Conservation (phyloP, 2,888 invertebrate species). For the Stenoptilia bipunctidactyla region DNA sequence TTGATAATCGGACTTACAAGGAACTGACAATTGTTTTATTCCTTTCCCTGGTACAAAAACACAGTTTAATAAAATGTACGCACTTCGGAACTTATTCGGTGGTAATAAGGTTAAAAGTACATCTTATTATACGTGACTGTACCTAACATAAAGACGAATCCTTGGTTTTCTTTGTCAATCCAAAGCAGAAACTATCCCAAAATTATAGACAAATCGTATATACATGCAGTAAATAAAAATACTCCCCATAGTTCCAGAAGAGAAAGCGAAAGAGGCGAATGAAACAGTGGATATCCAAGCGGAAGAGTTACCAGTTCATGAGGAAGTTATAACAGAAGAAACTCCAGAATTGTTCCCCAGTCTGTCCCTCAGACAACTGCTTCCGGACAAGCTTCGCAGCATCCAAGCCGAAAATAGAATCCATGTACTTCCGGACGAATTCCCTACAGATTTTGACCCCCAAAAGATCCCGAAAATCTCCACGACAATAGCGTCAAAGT, state of each 20-base stretch:
- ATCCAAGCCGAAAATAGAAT: slow-evolving; percentile 41
- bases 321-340: slow-evolving; percentile 23
- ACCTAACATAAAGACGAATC: too few relatives aligned
- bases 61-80: too few relatives aligned
- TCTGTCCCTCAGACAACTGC: slow-evolving; percentile 35
- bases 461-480: slow-evolving; percentile 40
- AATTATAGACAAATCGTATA: too few relatives aligned
- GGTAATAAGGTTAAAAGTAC: too few relatives aligned
- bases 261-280: slow-evolving; percentile 16
- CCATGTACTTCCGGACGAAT: slow-evolving; percentile 41
- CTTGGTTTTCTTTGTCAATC: too few relatives aligned
- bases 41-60: too few relatives aligned
- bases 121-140: too few relatives aligned
- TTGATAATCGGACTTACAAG: too few relatives aligned
- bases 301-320: slow-evolving; percentile 14
- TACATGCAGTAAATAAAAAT: too few relatives aligned
- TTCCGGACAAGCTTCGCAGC: slow-evolving; percentile 36
- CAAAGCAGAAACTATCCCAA: too few relatives aligned
- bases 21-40: too few relatives aligned
- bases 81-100: too few relatives aligned
- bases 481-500: slow-evolving; percentile 34
- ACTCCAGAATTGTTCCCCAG: slow-evolving; percentile 37
- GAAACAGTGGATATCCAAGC: slow-evolving; percentile 13
- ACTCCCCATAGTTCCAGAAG: slow-evolving; percentile 10
- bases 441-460: slow-evolving; percentile 39